A percentile compares a stretch with the other conserved stretches of the same genome.
phyloP scores from a whole-genome alignment of 2,113 vertebrate species.

The Agelaius phoeniceus region DNA sequence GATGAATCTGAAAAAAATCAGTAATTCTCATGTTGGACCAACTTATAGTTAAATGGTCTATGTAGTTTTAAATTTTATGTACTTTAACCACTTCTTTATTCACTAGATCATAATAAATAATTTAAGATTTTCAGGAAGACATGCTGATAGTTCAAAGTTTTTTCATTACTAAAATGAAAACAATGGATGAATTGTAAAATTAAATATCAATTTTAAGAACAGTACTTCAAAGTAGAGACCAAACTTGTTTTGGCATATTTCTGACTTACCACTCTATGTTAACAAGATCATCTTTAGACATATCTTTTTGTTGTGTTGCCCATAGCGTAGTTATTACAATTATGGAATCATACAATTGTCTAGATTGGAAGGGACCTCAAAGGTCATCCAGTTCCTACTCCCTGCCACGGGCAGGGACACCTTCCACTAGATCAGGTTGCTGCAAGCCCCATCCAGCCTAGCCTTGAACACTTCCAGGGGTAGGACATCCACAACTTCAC shows the following conservation, averaged over 20 bases:
- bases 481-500: not conserved
- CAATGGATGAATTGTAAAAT: not conserved
- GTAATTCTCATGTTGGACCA: slow-evolving; percentile 38
- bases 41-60: slow-evolving; percentile 14
- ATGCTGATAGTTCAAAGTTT: not conserved
- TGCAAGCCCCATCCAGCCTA: not conserved
- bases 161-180: slow-evolving; percentile 11
- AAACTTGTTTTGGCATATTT: slow-evolving; percentile 13
- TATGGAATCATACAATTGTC: not conserved
- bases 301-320: not conserved
- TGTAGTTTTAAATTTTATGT: slow-evolving; percentile 13
- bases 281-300: not conserved
- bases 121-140: slow-evolving; percentile 9
- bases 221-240: slow-evolving; percentile 22
- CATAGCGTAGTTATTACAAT: slow-evolving; percentile 12
- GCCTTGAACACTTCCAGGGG: not conserved
- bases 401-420: not conserved
- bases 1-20: slow-evolving; percentile 39
- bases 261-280: not conserved
- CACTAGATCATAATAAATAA: slow-evolving; percentile 49
- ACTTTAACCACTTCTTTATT: slow-evolving; percentile 35
- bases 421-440: not conserved
- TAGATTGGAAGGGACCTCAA: not conserved
- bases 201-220: slow-evolving; percentile 32
- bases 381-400: not conserved